Base-by-base conservation (phyloP, 2,888 invertebrate genomes). In the Lymantria monacha region DNA sequence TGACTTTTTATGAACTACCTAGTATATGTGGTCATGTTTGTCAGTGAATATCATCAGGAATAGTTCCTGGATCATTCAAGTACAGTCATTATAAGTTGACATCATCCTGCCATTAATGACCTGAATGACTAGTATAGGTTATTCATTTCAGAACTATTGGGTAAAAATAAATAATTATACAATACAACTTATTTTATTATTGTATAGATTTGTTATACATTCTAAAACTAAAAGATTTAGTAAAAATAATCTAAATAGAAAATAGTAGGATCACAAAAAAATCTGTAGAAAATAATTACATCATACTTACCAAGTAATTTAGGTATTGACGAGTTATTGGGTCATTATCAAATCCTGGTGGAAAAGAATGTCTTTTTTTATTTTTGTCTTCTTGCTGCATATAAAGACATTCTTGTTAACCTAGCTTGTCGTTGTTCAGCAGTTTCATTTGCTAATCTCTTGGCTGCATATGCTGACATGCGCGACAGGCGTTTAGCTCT, bases 401-500 rank as follows among this genome's bases (percentile, higher is more conserved):
- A 90, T 3, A 87, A 86, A 13, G 90, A 88, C 90, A 91, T 90
- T 51, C 87, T 72, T 0, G 81, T 63, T 7, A 91, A 72, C 13
- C 91, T 75, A 0, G 76, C 72, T 51, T 74, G 70, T 44, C 91
- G 69, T 61, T 91, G 88, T 55, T 87, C 87, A 0, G 85, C 81
- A 3, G 85, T 81, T 64, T 91, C 91, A 49, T 73, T 78, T 0
- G 91, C 85, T n/a, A 91, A 69, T 30, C 90, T 76, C 48, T 74
- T 80, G 2, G 91, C 90, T 13, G 90, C 86, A 70, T 90, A 91
- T 1, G 83, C 87, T 0, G 90, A 90, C 91, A 91, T 91, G 30
- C 89, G 78, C 8, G 86, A 79, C 14, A 91, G 70, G 0, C 91
- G 80, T 46, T 67, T 75, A 3, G 86, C 82, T 61, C 90, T 71